Conservation (phyloP, 53 echinoderm and acorn worm species). For the Paracentrotus lividus region DNA sequence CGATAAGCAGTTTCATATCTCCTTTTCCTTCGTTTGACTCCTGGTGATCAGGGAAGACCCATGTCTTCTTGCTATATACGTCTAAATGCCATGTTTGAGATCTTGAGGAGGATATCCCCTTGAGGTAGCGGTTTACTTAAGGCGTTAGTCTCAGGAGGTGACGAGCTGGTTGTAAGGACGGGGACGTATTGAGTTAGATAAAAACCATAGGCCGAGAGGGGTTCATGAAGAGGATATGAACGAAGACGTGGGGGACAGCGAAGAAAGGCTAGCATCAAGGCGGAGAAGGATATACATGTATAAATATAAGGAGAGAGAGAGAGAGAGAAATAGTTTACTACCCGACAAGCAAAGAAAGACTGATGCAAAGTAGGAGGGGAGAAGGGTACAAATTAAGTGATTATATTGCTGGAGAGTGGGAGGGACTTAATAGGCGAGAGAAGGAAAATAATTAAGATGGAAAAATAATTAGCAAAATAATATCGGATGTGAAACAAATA, state of each 20-base stretch:
- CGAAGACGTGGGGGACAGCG: neutral
- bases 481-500: too few relatives aligned
- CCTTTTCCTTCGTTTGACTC: neutral
- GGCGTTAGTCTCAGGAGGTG: neutral
- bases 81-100: too few relatives aligned
- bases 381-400: too few relatives aligned
- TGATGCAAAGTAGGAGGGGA: too few relatives aligned
- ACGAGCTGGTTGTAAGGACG: neutral
- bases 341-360: too few relatives aligned
- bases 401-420: too few relatives aligned
- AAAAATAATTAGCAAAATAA: too few relatives aligned
- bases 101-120: neutral
- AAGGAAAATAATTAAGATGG: too few relatives aligned
- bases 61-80: neutral
- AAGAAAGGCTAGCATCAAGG: neutral
- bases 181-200: neutral
- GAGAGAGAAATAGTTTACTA: neutral
- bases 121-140: neutral
- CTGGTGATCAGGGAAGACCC: neutral
- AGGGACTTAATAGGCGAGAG: too few relatives aligned
- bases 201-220: too few relatives aligned
- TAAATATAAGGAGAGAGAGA: neutral
- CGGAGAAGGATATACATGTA: neutral
- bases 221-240: too few relatives aligned
- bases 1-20: neutral